A percentile compares a stretch with the other conserved stretches of the same genome.
Conservation (phyloP, 2,888 invertebrate genomes). For the Mesorhabditis spiculigera region DNA sequence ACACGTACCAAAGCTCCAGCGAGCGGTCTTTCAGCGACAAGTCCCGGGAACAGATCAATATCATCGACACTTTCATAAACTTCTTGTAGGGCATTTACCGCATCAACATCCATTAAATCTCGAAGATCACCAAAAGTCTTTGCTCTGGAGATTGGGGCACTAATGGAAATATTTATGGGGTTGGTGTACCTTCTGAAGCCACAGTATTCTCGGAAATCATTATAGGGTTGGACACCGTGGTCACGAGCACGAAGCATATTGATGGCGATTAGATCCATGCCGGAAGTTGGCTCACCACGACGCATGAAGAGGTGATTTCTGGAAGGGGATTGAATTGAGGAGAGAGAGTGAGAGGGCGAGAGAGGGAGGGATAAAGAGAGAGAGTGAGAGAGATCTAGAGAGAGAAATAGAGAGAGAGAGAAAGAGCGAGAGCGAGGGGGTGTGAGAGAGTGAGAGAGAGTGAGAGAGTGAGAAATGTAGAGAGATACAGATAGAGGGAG, state of each 20-base stretch:
- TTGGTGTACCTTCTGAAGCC: constrained; percentile 69
- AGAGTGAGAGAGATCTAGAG: too few relatives aligned
- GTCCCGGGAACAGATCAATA: constrained; percentile 91
- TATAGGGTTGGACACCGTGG: constrained; percentile 79
- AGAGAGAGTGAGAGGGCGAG: too few relatives aligned
- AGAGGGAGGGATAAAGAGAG: too few relatives aligned
- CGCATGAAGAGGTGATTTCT: constrained; percentile 83
- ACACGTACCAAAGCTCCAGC: constrained; percentile 73
- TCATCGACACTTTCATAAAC: constrained; percentile 76
- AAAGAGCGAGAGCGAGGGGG: too few relatives aligned
- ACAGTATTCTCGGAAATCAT: constrained; percentile 75
- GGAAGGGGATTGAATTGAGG: not conserved
- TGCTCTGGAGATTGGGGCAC: constrained; percentile 62
- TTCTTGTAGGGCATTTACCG: constrained; percentile 59
- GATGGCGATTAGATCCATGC: constrained; percentile 81
- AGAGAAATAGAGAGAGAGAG: too few relatives aligned
- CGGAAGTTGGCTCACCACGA: constrained; percentile 80
- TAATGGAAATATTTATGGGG: not conserved
- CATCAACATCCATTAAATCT: constrained; percentile 69
- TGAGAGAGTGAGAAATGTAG: too few relatives aligned
- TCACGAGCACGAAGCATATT: constrained; percentile 83
- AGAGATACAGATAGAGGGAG: too few relatives aligned
- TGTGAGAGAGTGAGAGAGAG: too few relatives aligned
- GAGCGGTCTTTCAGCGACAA: constrained; percentile 75
- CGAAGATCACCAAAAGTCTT: constrained; percentile 77